Evolutionary conservation across 2,797 vertebrate species (phyloP), one percentile per base, ranked within the genome.

Genomic region (Dallia pectoralis): DNA sequence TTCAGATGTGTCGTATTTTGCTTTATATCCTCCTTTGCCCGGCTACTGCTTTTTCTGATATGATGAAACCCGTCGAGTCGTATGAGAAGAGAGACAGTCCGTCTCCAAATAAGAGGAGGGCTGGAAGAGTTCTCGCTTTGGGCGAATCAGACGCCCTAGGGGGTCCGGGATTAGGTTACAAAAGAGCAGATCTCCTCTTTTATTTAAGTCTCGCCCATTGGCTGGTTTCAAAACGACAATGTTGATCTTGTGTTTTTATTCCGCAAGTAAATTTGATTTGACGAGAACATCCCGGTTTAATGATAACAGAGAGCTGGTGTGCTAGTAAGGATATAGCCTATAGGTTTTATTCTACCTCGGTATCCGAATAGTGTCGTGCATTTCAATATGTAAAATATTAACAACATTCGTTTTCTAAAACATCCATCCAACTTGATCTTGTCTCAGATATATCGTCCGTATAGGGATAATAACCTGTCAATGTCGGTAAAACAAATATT

Each of bases 121-220:
- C 85, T 80, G 81, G 72, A 82, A 85, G 89, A 83, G 86, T 92
- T 89, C 87, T 84, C 76, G 92, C 95, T 93, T 88, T 79, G 87
- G 93, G 94, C 93, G 93, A 82, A 84, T 85, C 91, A 91, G 85
- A 87, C 85, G 90, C 93, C 94, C 88, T 85, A 81, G 87, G 94
- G 93, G 90, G n/a, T n/a, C 92, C 92, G 86, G 90, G 94, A 93
- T 93, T 91, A 93, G 92, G 91, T 88, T 91, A 87, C 92, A 94
- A 92, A 91, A 92, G 88, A 83, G 92, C 87, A 87, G 85, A 86
- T 49, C 70, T 87, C 86, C n/a, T 87, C 88, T 91, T 44, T 3
- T 44, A 9, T 44, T 1, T 44, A 44, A 44, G 40, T 44, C 91
- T 86, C 91, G 84, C 90, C 88, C n/a, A n/a, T 88, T 65, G 85